Percentiles rank a stretch among this genome's conserved stretches.
Conservation (phyloP, 1,140 invertebrate genomes). For the Calosoma granatense region DNA sequence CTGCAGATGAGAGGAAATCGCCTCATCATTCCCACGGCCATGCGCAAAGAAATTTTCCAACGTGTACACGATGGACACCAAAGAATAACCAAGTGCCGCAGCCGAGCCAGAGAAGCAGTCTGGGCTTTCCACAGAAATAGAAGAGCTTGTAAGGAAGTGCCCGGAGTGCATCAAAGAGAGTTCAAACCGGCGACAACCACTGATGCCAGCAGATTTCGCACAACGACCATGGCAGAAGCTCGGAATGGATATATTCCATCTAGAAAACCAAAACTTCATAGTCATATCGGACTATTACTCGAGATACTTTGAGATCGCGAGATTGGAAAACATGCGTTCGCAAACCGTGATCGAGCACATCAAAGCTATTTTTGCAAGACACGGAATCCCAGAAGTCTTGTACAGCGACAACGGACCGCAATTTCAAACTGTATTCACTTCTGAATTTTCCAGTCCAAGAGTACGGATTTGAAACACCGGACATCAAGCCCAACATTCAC, state of each 20-base stretch:
- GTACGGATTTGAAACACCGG: too few species aligned
- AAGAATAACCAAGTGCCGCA: not conserved
- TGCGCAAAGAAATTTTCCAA: not conserved
- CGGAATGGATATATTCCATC: slow-evolving; percentile 5
- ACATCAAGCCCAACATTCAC: too few species aligned
- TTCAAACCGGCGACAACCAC: slow-evolving; percentile 6
- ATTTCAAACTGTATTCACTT: too few species aligned
- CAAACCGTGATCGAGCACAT: too few species aligned
- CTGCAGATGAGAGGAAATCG: not conserved
- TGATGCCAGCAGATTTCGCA: slow-evolving; percentile 8
- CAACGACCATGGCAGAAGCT: slow-evolving; percentile 7
- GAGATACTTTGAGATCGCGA: slow-evolving; percentile 10
- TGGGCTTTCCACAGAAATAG: not conserved
- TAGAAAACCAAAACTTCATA: not conserved
- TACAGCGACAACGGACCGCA: too few species aligned
- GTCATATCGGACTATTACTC: slow-evolving; percentile 14
- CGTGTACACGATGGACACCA: not conserved
- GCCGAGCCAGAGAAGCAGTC: not conserved
- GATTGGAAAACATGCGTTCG: not conserved
- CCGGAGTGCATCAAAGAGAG: not conserved
- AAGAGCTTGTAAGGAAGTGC: not conserved
- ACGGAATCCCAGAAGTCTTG: too few species aligned
- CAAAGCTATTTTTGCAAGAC: too few species aligned
- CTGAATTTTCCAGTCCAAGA: too few species aligned
- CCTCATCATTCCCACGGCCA: not conserved